Evolutionary conservation across 2,113 vertebrate genomes (phyloP).

Genomic region (Psittacula cyanocephala): DNA sequence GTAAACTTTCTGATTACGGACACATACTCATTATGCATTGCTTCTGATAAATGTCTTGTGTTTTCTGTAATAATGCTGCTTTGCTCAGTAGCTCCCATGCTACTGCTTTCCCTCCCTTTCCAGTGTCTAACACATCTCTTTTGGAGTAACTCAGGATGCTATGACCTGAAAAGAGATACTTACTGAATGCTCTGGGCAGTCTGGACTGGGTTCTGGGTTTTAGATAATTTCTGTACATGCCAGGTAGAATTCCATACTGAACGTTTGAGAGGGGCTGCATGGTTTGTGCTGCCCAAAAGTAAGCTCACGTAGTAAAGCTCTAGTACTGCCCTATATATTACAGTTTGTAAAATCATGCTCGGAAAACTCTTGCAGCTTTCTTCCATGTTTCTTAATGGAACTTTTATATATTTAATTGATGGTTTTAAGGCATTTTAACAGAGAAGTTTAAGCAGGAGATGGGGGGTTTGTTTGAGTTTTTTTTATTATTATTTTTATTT

Average conservation of each 20-base stretch:
- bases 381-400: not conserved
- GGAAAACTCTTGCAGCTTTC: not conserved
- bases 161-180: not conserved
- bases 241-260: not conserved
- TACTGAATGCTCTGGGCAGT: not conserved
- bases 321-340: not conserved
- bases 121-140: too few species aligned
- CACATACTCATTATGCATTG: not conserved
- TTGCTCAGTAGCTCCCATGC: not conserved
- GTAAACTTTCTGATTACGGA: not conserved
- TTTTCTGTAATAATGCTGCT: not conserved
- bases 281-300: not conserved
- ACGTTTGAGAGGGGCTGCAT: not conserved
- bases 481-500: not conserved
- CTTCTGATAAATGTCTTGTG: not conserved
- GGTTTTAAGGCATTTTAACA: not conserved
- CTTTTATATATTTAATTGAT: not conserved
- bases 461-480: accelerated
- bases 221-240: not conserved
- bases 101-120: not conserved
- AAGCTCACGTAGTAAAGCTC: not conserved
- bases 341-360: not conserved
- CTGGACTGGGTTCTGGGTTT: not conserved
- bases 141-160: not conserved
- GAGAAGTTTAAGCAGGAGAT: not conserved